Evolutionary conservation across 2,888 invertebrate genomes (phyloP), one percentile per base, ranked within the genome.

Genomic region (Ellobium chinense): DNA sequence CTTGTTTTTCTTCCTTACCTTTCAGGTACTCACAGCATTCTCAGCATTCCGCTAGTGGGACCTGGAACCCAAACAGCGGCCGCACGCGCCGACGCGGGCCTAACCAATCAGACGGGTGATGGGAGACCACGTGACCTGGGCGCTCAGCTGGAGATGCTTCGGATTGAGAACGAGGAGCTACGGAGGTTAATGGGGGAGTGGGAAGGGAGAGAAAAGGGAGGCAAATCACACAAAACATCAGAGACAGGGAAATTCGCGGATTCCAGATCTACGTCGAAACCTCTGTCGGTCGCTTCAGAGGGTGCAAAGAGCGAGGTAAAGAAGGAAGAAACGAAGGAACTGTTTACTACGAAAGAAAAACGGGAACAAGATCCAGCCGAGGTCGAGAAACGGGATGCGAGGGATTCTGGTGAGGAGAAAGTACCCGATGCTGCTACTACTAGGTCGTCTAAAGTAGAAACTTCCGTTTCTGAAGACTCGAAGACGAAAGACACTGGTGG

Each of bases 11-110:
- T 27, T 31, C 63, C 21, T 46, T 27, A 3, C 63, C 58, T 34
- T 1, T 54, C 78, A 77, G 77, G 77, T 77, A 79, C 37, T 14
- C 46, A 60, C n/a, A 54, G 60, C 78, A 78, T 78, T 70, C 78
- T 29, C n/a, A 62, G 69, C 1, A 78, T 78, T 70, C 78, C 78
- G 9, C 58, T 69, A 5, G 27, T 69, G 29, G 77, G 77, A 7
- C 77, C 77, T n/a, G 77, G 77, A 66, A 76, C 68, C 66, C 66
- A 58, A 63, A 63, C 58, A 58, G n/a, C n/a, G n/a, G n/a, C n/a
- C n/a, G 66, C 76, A 77, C 77, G 77, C 60, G 77, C 69, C 77
- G 62, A 24, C 24, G 1, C 37, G 60, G 66, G n/a, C 7, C 14
- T 31, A 68, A 18, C 76, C 76, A 76, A 76, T 76, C 58, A 27